These are phyloP conservation scores for Turdus rufiventris DNA, from an alignment of 2,113 vertebrate species.

Conservation along the genomic window DNA sequence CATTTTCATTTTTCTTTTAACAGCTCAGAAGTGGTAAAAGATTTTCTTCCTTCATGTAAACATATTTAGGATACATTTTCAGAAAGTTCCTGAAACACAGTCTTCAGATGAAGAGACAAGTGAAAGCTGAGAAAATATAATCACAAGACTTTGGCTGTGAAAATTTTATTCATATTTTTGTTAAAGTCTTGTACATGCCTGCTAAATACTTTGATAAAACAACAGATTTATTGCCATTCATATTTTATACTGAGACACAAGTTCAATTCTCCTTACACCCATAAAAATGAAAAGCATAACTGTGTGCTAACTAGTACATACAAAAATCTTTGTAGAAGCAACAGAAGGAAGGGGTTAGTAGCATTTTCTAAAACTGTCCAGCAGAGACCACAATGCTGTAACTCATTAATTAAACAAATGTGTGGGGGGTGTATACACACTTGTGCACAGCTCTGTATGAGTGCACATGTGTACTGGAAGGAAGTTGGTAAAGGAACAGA, in stretches of 20 bases:
- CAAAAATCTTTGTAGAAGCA: background rate
- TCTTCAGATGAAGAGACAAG: background rate
- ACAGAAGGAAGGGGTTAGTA: background rate
- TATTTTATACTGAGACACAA: background rate
- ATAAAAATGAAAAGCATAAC: background rate
- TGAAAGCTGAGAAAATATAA: background rate
- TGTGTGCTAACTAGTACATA: background rate
- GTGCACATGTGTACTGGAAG: rapidly evolving
- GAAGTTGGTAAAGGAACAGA: background rate
- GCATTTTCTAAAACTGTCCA: background rate
- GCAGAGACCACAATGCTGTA: background rate
- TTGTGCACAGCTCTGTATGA: background rate
- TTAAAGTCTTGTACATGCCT: background rate
- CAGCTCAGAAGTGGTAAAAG: background rate
- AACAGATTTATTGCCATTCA: background rate
- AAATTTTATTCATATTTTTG: background rate
- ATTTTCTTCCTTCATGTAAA: background rate
- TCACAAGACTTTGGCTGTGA: background rate
- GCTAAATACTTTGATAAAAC: background rate
- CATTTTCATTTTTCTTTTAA: background rate
- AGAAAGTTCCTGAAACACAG: background rate
- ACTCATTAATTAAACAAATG: background rate
- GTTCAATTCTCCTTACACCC: background rate
- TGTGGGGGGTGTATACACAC: no score
- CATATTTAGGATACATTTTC: background rate